Evolutionary conservation across 1,140 invertebrate species (phyloP), one percentile per base, ranked within the genome.

Genomic region (Eriocheir sinensis): DNA sequence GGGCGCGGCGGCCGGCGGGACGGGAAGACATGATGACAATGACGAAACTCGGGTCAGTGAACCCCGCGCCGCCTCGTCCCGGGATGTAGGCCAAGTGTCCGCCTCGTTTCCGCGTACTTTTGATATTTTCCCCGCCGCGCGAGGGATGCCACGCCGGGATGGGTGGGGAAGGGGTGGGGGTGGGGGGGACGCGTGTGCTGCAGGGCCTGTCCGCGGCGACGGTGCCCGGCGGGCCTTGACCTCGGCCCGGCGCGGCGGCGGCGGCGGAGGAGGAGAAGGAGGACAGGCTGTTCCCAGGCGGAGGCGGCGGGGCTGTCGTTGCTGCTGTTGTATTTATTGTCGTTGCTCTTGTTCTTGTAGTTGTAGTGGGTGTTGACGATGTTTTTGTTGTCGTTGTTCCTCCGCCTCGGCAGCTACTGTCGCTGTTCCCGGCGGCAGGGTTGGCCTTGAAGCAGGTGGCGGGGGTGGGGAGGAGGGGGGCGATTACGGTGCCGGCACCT

Each of bases 11-110:
- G 60, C 60, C 60, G 27, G 60, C 27, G 21, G 48, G 48, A n/a
- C 17, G 60, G 60, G 60, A 72, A 72, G 60, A 72, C 60, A 72
- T n/a, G 60, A 72, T 72, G 60, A 72, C 60, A 72, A 72, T 72
- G 60, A 72, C 27, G 60, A 72, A 72, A 72, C 60, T 72, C 12
- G 60, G 60, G 60, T 72, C 60, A 72, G 8, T 72, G 60, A 72
- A 72, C 60, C 60, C 21, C 60, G 60, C 60, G 60, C 60, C 60
- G 60, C 60, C 60, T 72, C 60, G 60, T 72, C 60, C 60, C 60
- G 60, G 60, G 60, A 72, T 72, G 60, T 72, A 72, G 60, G 60
- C 60, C 60, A 72, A 72, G 27, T 72, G 60, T 72, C 60, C 60
- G 60, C 60, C 60, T 12, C 60, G 60, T 72, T 72, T 72, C 60